These are phyloP conservation scores for Drosophila anomalipes DNA, from an alignment of 2,888 invertebrate genomes.

Conservation along the genomic window DNA sequence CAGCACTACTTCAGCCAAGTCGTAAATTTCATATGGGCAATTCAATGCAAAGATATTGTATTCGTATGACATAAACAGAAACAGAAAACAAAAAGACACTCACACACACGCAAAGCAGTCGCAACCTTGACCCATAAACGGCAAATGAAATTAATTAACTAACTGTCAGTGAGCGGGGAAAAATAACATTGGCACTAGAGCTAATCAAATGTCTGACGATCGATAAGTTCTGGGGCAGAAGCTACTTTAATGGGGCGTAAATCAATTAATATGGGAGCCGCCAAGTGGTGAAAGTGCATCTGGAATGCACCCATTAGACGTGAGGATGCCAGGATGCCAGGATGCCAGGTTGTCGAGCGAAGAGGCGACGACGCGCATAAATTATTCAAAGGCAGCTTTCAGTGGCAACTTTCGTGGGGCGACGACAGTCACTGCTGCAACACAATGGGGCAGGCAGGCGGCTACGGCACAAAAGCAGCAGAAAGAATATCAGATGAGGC, in stretches of 20 bases:
- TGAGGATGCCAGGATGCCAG: conserved; percentile 3
- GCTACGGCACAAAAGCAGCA: neutral
- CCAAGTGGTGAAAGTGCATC: conserved; percentile 28
- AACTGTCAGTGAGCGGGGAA: conserved; percentile 17
- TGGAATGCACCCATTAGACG: conserved; percentile 18
- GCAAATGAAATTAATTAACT: conserved; percentile 60
- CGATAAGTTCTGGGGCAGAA: neutral
- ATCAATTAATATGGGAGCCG: conserved; percentile 23
- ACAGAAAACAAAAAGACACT: neutral
- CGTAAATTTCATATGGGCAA: conserved; percentile 25
- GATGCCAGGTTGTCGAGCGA: neutral
- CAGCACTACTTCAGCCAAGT: conserved; percentile 4
- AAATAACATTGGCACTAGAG: neutral
- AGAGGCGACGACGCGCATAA: conserved; percentile 36
- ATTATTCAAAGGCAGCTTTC: conserved; percentile 53
- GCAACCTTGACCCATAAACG: conserved; percentile 60
- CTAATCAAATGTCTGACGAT: conserved; percentile 11
- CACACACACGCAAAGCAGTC: conserved; percentile 19
- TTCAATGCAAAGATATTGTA: conserved; percentile 7
- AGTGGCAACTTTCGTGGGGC: neutral
- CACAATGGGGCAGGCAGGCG: conserved; percentile 22
- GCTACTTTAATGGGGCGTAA: conserved; percentile 6
- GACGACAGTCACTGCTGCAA: conserved; percentile 11
- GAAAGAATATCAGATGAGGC: neutral
- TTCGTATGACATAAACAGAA: conserved; percentile 4